phyloP scores from a whole-genome alignment of 2,797 vertebrate genomes.

The Chelmon rostratus region DNA sequence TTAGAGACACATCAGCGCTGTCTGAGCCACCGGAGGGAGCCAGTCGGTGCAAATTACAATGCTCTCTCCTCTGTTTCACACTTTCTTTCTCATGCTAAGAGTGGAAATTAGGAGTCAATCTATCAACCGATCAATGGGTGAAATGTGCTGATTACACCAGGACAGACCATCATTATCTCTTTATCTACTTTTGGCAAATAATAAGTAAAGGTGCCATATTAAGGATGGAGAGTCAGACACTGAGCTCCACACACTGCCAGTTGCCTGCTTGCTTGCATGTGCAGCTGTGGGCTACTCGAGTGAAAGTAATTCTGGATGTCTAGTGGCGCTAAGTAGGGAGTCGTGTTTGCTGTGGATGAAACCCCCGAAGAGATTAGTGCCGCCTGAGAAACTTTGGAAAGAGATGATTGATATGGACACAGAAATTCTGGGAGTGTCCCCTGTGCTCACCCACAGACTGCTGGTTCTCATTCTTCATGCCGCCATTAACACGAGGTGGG shows the following conservation, averaged over 20 bases:
- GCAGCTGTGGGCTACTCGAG: background rate
- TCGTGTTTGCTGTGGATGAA: conserved; percentile 60
- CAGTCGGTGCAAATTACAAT: conserved; percentile 69
- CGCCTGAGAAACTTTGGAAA: conserved; percentile 51
- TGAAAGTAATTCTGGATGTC: conserved; percentile 37
- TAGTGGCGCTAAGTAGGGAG: conserved; percentile 42
- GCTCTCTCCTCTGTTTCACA: conserved; percentile 62
- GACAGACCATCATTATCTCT: conserved; percentile 65
- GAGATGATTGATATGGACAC: conserved; percentile 45
- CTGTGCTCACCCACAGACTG: conserved; percentile 4
- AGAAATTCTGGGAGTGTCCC: conserved; percentile 24
- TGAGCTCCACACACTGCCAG: background rate
- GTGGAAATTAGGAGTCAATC: conserved; percentile 72
- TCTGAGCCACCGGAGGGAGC: conserved; percentile 67
- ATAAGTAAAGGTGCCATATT: conserved; percentile 19
- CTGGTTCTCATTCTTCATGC: conserved; percentile 4
- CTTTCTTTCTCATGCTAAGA: conserved; percentile 57
- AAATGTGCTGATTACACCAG: conserved; percentile 63
- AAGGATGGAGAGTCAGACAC: conserved; percentile 20
- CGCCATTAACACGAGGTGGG: background rate
- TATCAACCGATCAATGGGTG: conserved; percentile 59
- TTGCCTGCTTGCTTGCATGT: conserved; percentile 17
- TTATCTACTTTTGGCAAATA: conserved; percentile 55
- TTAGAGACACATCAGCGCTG: conserved; percentile 70
- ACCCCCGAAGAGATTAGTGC: conserved; percentile 55